phyloP scores from a whole-genome alignment of 1,140 invertebrate species.

The Drosophila dunni region DNA sequence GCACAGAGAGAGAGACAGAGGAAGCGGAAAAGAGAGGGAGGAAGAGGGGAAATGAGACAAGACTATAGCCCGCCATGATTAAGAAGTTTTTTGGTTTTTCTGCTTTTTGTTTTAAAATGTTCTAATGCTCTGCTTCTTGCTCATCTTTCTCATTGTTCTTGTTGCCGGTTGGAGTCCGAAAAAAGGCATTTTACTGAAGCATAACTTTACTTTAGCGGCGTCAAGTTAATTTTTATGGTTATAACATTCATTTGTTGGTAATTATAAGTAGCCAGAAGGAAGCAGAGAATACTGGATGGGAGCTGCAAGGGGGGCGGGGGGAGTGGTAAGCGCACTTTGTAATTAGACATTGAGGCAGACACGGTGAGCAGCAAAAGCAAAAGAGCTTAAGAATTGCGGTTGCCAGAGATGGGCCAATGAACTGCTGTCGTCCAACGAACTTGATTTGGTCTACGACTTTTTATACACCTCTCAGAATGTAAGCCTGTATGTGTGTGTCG shows the following conservation, averaged over 20 bases:
- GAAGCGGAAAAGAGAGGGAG: slow-evolving; percentile 23
- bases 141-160: slow-evolving; percentile 25
- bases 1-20: slow-evolving; percentile 44
- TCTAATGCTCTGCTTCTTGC: slow-evolving; percentile 4
- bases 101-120: slow-evolving; percentile 6
- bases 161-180: slow-evolving; percentile 18
- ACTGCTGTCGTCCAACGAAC: slow-evolving; percentile 74
- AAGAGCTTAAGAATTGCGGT: slow-evolving; percentile 54
- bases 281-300: neutral
- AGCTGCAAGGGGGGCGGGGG: neutral
- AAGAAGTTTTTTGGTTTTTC: slow-evolving; percentile 59
- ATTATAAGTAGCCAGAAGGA: slow-evolving; percentile 61
- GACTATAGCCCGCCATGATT: slow-evolving; percentile 52
- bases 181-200: slow-evolving; percentile 76
- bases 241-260: slow-evolving; percentile 82
- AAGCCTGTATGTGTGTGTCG: neutral
- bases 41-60: slow-evolving; percentile 29
- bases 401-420: slow-evolving; percentile 63
- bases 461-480: slow-evolving; percentile 9
- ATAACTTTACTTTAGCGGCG: slow-evolving; percentile 71
- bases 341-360: slow-evolving; percentile 77
- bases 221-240: slow-evolving; percentile 80
- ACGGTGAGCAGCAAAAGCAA: slow-evolving; percentile 24
- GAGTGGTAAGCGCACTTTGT: slow-evolving; percentile 66
- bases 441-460: slow-evolving; percentile 69